These are phyloP conservation scores for Eupleurogrammus muticus DNA, from an alignment of 2,797 vertebrate species.

Conservation along the genomic window DNA sequence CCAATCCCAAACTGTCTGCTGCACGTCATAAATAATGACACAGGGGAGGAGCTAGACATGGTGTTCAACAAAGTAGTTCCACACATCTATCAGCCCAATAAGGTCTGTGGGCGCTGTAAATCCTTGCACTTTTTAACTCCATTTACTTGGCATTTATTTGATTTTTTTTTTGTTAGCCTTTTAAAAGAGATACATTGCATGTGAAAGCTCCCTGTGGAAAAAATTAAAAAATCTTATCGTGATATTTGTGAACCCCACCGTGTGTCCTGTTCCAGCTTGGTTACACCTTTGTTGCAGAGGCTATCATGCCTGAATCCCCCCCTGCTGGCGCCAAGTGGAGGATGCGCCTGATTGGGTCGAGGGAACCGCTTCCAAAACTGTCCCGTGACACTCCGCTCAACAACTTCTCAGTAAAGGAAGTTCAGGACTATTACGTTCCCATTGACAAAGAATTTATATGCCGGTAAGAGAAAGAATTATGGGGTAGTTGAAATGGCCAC, in stretches of 20 bases:
- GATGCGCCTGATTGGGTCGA: conserved; percentile 87
- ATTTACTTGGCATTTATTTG: neutral
- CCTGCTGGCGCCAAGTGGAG: conserved; percentile 83
- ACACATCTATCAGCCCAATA: conserved; percentile 87
- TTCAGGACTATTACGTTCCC: conserved; percentile 91
- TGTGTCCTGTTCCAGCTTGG: conserved; percentile 74
- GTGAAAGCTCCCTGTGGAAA: neutral
- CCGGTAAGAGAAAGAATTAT: conserved; percentile 73
- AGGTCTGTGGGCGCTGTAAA: conserved; percentile 78
- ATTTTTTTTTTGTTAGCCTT: neutral
- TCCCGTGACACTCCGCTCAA: conserved; percentile 75
- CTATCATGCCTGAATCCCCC: conserved; percentile 67
- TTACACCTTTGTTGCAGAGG: conserved; percentile 92
- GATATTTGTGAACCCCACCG: neutral
- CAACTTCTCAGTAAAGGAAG: conserved; percentile 85
- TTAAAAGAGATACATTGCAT: too few species aligned
- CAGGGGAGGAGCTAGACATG: conserved; percentile 86
- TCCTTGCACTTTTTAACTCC: neutral
- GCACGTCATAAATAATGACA: conserved; percentile 92
- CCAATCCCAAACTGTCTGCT: conserved; percentile 83
- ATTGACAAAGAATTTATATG: conserved; percentile 88
- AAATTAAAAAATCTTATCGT: neutral
- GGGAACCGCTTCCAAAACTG: conserved; percentile 81
- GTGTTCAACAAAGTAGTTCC: conserved; percentile 85
- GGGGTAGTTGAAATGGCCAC: neutral